These are phyloP conservation scores for Dermochelys coriacea DNA, from an alignment of 2,797 vertebrate genomes.

Conservation along the genomic window DNA sequence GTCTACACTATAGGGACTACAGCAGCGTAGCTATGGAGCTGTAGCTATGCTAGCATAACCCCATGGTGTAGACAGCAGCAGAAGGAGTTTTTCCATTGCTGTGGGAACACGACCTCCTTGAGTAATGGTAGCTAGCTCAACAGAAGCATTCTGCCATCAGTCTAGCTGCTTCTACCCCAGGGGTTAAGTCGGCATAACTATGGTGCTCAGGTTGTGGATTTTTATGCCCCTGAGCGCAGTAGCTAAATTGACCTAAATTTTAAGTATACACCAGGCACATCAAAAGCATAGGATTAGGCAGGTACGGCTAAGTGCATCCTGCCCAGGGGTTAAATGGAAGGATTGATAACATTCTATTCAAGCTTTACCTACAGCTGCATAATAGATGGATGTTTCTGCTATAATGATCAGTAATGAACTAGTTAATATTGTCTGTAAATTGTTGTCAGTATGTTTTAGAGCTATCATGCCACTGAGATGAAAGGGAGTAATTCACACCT, in stretches of 20 bases:
- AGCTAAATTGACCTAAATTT: not conserved
- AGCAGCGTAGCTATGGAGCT: not conserved
- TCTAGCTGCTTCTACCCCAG: not conserved
- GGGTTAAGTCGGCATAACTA: not conserved
- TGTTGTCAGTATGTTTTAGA: slow-evolving; percentile 52
- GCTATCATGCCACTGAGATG: slow-evolving; percentile 7
- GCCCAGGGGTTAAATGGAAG: slow-evolving; percentile 3
- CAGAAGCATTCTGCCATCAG: not conserved
- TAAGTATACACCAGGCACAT: not conserved
- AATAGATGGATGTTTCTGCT: not conserved
- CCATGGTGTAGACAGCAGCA: not conserved
- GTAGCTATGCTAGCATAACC: not conserved
- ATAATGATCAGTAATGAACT: not conserved
- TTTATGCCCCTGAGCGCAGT: not conserved
- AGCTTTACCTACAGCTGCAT: slow-evolving; percentile 42
- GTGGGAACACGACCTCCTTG: not conserved
- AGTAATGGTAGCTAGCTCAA: not conserved
- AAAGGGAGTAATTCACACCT: not conserved
- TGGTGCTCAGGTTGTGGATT: not conserved
- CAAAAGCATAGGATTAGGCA: not conserved
- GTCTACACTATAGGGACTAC: not conserved
- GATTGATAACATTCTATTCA: slow-evolving; percentile 11
- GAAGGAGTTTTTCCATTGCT: not conserved
- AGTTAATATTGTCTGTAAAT: slow-evolving; percentile 54
- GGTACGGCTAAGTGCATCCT: not conserved